Base-by-base conservation (phyloP, 2,888 invertebrate genomes). In the Pristionchus maxplancki region DNA sequence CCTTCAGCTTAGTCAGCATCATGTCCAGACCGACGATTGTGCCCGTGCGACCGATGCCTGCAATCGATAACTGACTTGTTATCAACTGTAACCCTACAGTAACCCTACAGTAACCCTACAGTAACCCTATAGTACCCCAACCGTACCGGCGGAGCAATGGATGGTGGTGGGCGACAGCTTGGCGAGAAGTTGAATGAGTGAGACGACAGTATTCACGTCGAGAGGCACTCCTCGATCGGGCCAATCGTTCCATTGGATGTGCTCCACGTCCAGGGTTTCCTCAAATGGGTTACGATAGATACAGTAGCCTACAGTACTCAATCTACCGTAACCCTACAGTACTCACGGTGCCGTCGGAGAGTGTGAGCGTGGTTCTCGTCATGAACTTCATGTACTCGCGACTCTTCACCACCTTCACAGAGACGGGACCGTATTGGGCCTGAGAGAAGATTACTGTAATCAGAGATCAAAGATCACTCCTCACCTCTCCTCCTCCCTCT, bases 1-100 rank as follows among this genome's bases (percentile, higher is more conserved):
- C 89, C 44, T 71, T 67, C 74, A 93, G 84, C 84, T 90, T 89
- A 28, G 87, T 89, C 34, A 90, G 88, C 34, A 90, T 90, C 53
- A 93, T 89, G 48, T 93, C 92, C 31, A 93, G 90, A 0, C 93
- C 93, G 71, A 93, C 92, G 37, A 93, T 91, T 5, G 93, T 93
- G 3, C 93, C 93, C 13, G 93, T 93, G 11, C 93, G 89, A 6
- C 93, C 92, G 62, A 93, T 92, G 8, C 90, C 90, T 89, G 28
- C n/a, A 87, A 87, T 87, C 74, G 31, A 85, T 85, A 48, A 44
- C 9, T 48, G 44, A 78, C n/a, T 24, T 50, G 17, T n/a, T 6
- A 34, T 82, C 24, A 2, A 24, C 40, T 17, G 71, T 71, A 71
- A 4, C 20, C 37, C 17, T 37, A 78, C 40, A 31, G 4, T 40